Conservation (phyloP, 2,113 vertebrate genomes). For the Coracopsis vasa region DNA sequence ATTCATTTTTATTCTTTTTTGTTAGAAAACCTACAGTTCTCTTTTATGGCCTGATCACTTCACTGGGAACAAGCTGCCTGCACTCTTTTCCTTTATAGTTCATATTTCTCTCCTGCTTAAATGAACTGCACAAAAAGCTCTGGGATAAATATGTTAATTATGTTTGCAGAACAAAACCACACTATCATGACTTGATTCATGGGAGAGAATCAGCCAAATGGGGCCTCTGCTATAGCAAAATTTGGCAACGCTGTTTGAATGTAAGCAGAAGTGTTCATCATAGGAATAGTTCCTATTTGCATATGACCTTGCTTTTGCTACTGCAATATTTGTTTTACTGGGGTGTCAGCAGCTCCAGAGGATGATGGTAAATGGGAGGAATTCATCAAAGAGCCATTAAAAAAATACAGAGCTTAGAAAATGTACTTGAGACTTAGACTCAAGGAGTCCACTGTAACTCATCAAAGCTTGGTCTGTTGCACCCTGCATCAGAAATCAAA, state of each 20-base stretch:
- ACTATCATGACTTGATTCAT: not conserved
- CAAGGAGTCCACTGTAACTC: not conserved
- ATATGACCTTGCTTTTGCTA: constrained; percentile 9
- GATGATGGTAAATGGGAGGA: not conserved
- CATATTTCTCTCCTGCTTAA: not conserved
- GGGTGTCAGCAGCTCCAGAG: not conserved
- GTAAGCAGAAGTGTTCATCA: not conserved
- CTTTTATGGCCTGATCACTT: not conserved
- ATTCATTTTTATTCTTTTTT: not conserved
- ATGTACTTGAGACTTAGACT: not conserved
- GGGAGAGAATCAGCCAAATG: not conserved
- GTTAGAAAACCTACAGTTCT: not conserved
- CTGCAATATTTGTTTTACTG: not conserved
- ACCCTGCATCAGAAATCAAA: not conserved
- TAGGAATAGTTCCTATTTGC: not conserved
- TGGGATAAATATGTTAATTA: not conserved
- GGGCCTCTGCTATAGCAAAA: not conserved
- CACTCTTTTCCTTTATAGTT: not conserved
- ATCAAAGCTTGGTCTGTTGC: not conserved
- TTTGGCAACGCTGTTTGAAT: not conserved
- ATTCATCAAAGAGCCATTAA: not conserved
- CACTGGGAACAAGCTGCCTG: not conserved
- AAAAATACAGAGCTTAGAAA: not conserved
- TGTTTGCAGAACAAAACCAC: not conserved
- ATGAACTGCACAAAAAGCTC: not conserved